Conservation (phyloP, 2,888 invertebrate species). For the Cremastinae sp. region DNA sequence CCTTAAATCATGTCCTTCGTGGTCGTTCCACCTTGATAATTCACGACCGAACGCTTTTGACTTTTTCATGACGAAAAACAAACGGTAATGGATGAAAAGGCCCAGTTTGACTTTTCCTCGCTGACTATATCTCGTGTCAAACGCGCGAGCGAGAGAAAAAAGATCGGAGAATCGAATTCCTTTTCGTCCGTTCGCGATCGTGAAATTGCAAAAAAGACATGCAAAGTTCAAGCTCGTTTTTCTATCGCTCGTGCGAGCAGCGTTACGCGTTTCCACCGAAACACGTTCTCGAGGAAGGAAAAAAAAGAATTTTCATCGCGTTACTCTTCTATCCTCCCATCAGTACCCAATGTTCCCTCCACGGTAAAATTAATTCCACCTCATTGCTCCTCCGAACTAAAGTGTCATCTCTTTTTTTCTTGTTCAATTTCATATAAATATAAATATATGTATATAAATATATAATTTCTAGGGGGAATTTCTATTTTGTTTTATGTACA, state of each 20-base stretch:
- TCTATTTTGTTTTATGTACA: constrained; percentile 44
- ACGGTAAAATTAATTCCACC: constrained; percentile 51
- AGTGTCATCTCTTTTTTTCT: constrained; percentile 1
- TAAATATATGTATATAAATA: constrained; percentile 4
- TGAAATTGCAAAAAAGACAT: neutral
- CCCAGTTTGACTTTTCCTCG: neutral
- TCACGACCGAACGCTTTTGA: constrained; percentile 1
- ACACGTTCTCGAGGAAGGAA: neutral
- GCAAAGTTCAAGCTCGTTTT: neutral
- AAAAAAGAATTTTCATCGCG: constrained; percentile 1
- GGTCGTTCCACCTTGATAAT: constrained; percentile 34
- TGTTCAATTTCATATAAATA: neutral
- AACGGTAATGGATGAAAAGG: neutral
- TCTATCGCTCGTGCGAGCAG: constrained; percentile 30
- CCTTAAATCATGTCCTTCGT: neutral
- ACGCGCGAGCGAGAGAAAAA: constrained; percentile 3
- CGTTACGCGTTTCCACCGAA: neutral
- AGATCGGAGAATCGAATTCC: neutral
- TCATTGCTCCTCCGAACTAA: neutral
- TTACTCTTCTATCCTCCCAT: constrained; percentile 44
- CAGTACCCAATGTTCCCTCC: constrained; percentile 58
- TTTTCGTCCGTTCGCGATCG: neutral
- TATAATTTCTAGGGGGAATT: constrained; percentile 25
- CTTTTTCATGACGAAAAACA: neutral
- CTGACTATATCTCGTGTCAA: neutral